Base-by-base conservation (phyloP, 2,888 invertebrate species). In the Allacma fusca region DNA sequence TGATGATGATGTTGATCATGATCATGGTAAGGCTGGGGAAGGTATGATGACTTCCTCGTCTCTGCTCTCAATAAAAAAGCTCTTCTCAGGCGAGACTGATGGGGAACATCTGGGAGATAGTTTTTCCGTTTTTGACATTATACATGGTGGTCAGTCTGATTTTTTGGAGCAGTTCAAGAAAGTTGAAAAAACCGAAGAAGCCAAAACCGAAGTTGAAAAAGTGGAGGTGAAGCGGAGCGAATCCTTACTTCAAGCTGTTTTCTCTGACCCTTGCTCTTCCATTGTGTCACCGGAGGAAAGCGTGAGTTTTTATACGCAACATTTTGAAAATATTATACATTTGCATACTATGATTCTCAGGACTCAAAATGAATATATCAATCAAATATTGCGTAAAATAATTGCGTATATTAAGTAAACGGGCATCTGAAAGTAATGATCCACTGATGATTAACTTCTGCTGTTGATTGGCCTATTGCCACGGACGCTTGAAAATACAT, bases 231-330 rank as follows among this genome's bases (percentile, higher is more conserved):
- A 43, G 26, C 80, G 80, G 79, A 81, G 80, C 59, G 79, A 76
- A 21, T 82, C 82, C 13, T n/a, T 82, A 0, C 59, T 82, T 1
- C 74, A 80, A 0, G 80, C 81, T 21, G 74, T 80, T 2, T 82
- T 80, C 70, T 82, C 82, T 0, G 82, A 82, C 50, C 69, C 78
- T 40, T 75, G 72, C 65, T 78, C 81, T 0, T n/a, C 59, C 13
- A 23, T 40, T 24, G 7, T 62, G 64, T 64, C 74, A 64, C 67
- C 67, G 16, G 43, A 67, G 4, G 23, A 40, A 50, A 50, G 64
- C 21, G 26, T 64, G 16, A 13, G 64, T 64, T 7, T 59, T 59
- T 59, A 4, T 16, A 5, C 16, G 50, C 1, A 5, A 12, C 2
- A 50, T 50, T 50, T 50, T n/a, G n/a, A n/a, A n/a, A n/a, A n/a